A percentile compares a stretch with the other conserved stretches of the same genome.
Evolutionary conservation across 2,888 invertebrate species (phyloP).

Genomic region (Perizoma affinitatum): DNA sequence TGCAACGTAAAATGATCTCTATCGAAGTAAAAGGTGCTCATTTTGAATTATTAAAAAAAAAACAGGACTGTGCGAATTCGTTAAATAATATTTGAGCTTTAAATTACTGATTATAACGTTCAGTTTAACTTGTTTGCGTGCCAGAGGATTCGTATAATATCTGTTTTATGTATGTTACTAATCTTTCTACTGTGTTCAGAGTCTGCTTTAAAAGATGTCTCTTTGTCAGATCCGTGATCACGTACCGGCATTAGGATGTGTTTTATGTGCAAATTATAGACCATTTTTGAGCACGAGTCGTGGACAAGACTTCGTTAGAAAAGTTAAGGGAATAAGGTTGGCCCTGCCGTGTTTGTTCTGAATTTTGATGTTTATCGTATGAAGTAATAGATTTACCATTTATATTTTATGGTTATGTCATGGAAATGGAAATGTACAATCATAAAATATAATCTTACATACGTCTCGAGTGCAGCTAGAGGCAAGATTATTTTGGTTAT

Average conservation of each 20-base stretch:
- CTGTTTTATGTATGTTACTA: not conserved
- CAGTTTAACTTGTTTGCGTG: too few relatives aligned
- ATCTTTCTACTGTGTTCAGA: constrained; percentile 10
- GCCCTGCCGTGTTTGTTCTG: constrained; percentile 14
- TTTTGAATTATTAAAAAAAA: too few relatives aligned
- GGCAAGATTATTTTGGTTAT: too few relatives aligned
- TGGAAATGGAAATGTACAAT: too few relatives aligned
- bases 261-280: constrained; percentile 84
- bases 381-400: too few relatives aligned
- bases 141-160: not conserved
- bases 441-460: too few relatives aligned
- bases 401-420: too few relatives aligned
- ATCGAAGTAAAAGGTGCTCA: too few relatives aligned
- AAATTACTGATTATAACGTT: not conserved
- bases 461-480: too few relatives aligned
- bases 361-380: constrained; percentile 16
- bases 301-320: constrained; percentile 78
- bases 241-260: constrained; percentile 81
- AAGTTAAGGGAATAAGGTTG: constrained; percentile 52
- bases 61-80: not conserved
- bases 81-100: not conserved
- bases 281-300: constrained; percentile 77
- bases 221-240: constrained; percentile 80
- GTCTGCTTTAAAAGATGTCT: constrained; percentile 79
- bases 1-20: constrained; percentile 5